Percentiles rank a stretch among this genome's conserved stretches.
phyloP scores from a whole-genome alignment of 2,113 vertebrate species.

The Philantomba maxwellii region DNA sequence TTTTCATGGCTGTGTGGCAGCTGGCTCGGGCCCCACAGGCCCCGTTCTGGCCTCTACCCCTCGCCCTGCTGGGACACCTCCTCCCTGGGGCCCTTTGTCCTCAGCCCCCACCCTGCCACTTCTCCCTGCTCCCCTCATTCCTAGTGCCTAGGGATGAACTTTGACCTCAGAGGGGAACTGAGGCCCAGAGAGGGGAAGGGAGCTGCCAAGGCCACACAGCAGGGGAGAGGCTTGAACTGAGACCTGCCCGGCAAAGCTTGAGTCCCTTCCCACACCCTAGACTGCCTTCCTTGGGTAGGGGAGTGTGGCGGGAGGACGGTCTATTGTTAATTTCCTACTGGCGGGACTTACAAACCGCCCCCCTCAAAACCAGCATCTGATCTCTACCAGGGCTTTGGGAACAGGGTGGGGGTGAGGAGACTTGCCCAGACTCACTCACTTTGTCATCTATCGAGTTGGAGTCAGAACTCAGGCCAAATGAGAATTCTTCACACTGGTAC shows the following conservation, averaged over 20 bases:
- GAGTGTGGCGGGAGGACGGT: neutral
- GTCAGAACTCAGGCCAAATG: neutral
- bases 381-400: neutral
- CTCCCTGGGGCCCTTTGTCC: constrained; percentile 26
- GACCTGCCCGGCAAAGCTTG: neutral
- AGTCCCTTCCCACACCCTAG: neutral
- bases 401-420: no score
- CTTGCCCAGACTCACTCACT: neutral
- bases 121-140: neutral
- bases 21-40: constrained; percentile 50
- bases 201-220: neutral
- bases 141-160: neutral
- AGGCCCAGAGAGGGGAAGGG: neutral
- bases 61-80: neutral
- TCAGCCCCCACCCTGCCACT: neutral
- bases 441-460: neutral
- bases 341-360: neutral
- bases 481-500: neutral
- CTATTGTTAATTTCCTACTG: neutral
- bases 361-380: neutral
- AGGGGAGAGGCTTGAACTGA: neutral
- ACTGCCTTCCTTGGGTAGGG: neutral
- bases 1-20: constrained; percentile 68
- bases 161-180: neutral
- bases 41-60: constrained; percentile 2